Base-by-base conservation (phyloP, 2,797 vertebrate genomes). In the Luscinia megarhynchos region DNA sequence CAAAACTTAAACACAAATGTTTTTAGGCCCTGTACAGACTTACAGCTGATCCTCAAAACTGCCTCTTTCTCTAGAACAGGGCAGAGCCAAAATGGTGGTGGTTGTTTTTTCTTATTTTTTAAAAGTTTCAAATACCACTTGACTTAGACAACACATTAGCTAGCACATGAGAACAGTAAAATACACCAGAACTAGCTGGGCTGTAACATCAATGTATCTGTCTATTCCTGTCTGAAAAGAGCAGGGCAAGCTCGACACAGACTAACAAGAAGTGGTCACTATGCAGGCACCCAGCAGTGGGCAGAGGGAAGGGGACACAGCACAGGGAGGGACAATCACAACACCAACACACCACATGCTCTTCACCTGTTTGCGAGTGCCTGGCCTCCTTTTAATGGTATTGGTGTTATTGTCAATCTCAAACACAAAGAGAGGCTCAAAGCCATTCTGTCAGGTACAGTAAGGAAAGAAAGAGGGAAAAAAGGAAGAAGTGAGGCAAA, bases 331-430 rank as follows among this genome's bases (percentile, higher is more conserved):
- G 45, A 95, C 72, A 89, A 55, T 34, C 94, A 96, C 92, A 93
- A 93, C 80, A 94, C 63, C 90, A 86, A 93, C 95, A 96, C 84
- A 87, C 59, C 1, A 9, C 96, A 90, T 94, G 91, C 96, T 87
- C 58, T 95, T 97, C 97, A 98, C 98, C 98, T 98, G 97, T 95
- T 98, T 96, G 96, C 95, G 96, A 88, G 97, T 98, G 94, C 97
- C 97, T 91, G 98, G 98, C 83, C 97, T 96, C 72, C 98, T 98
- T 97, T 98, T 98, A 98, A 98, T 98, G 89, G 98, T 98, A 97
- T 98, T 98, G 95, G 97, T 98, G 95, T 98, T 97, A 97, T 24
- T 98, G 97, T 98, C 98, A 97, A 97, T 95, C 96, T 98, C 98
- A 98, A 98, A 98, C 87, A 98, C 97, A 97, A 98, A 97, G 93